Evolutionary conservation across 2,113 vertebrate species (phyloP).

Genomic region (Lepisosteus osseus): DNA sequence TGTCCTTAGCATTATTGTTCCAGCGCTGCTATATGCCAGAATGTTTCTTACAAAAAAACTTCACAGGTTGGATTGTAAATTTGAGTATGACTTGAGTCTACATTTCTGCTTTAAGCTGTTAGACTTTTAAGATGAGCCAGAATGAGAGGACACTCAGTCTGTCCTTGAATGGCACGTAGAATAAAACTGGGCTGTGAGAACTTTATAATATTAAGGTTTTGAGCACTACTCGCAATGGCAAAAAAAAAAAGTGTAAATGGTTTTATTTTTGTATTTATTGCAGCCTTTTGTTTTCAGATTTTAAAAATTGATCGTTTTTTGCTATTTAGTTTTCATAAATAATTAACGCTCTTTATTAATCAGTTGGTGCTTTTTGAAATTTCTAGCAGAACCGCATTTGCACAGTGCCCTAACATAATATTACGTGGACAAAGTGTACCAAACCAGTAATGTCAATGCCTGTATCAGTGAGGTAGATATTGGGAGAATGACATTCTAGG

Average conservation of each 20-base stretch:
- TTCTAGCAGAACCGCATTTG: neutral
- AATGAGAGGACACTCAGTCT: conserved; percentile 11
- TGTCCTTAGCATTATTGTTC: neutral
- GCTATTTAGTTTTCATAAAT: neutral
- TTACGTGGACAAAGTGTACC: too few species aligned
- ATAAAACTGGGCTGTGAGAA: conserved; percentile 14
- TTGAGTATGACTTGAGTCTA: neutral
- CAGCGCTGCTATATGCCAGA: conserved; percentile 2
- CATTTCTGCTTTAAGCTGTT: conserved; percentile 3
- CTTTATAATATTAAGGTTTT: conserved; percentile 6
- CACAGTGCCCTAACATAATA: too few species aligned
- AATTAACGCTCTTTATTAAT: neutral
- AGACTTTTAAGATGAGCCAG: conserved; percentile 13
- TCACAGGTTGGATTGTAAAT: neutral
- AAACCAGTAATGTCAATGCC: too few species aligned
- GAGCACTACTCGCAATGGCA: conserved; percentile 2
- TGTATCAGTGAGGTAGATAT: too few species aligned
- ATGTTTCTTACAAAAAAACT: neutral
- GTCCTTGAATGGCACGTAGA: conserved; percentile 18
- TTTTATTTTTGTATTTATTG: conserved; percentile 2
- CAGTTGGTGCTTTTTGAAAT: conserved; percentile 4
- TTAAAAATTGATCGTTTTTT: neutral
- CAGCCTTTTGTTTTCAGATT: neutral
- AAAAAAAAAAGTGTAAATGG: neutral
- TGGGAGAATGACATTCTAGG: too few species aligned